Percentiles rank a stretch among this genome's conserved stretches.
These are phyloP conservation scores for Drosophila leontia DNA, from an alignment of 1,140 invertebrate species.

Conservation along the genomic window DNA sequence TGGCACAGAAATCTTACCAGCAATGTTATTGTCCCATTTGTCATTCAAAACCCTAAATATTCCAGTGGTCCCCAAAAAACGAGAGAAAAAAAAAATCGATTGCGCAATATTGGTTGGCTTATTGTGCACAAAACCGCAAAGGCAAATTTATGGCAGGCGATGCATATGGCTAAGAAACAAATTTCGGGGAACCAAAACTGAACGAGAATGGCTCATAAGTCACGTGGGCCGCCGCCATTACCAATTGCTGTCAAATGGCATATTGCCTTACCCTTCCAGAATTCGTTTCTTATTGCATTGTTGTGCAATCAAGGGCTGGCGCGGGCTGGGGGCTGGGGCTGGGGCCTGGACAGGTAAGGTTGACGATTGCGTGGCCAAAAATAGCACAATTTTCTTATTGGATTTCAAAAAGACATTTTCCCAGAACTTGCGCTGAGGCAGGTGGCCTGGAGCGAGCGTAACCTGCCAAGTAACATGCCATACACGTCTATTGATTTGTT, in stretches of 20 bases:
- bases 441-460: conserved; percentile 13
- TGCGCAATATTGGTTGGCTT: conserved; percentile 51
- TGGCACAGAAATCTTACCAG: conserved; percentile 1
- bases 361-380: conserved; percentile 67
- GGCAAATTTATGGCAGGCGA: conserved; percentile 55
- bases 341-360: conserved; percentile 13
- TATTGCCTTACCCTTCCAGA: conserved; percentile 46
- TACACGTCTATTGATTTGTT: conserved; percentile 71
- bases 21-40: conserved; percentile 1
- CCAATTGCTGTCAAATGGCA: conserved; percentile 74
- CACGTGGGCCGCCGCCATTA: conserved; percentile 36
- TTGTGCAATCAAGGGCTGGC: conserved; percentile 59
- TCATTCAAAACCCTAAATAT: conserved; percentile 7
- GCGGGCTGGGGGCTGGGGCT: not conserved
- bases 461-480: conserved; percentile 41
- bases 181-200: conserved; percentile 28
- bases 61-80: not conserved
- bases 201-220: conserved; percentile 39
- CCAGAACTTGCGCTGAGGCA: conserved; percentile 1
- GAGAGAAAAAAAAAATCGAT: not conserved
- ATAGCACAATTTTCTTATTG: conserved; percentile 63
- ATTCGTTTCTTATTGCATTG: conserved; percentile 57
- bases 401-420: conserved; percentile 67
- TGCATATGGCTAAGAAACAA: conserved; percentile 43
- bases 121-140: conserved; percentile 53